A percentile compares a stretch with the other conserved stretches of the same genome.
Conservation (phyloP, 2,797 vertebrate species). For the Fistularia commersonii region DNA sequence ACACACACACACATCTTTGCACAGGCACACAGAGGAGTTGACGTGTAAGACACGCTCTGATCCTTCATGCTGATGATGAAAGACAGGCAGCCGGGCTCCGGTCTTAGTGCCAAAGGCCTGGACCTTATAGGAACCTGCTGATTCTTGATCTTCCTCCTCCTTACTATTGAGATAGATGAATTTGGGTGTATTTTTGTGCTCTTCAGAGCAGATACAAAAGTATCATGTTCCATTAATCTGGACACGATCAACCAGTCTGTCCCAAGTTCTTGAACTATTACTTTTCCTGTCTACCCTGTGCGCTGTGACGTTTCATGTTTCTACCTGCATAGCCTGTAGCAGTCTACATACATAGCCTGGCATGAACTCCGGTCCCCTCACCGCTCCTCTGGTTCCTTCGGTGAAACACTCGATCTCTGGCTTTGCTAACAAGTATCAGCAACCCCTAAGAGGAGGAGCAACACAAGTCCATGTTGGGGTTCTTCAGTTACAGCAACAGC, state of each 20-base stretch:
- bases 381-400: constrained; percentile 17
- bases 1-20: constrained; percentile 28
- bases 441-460: constrained; percentile 33
- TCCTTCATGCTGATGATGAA: constrained; percentile 70
- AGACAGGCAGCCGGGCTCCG: constrained; percentile 70
- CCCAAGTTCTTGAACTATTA: constrained; percentile 7
- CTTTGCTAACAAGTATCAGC: constrained; percentile 1
- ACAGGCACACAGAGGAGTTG: constrained; percentile 49
- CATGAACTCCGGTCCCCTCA: constrained; percentile 43
- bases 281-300: constrained; percentile 4
- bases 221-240: no score
- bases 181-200: constrained; percentile 22
- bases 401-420: not conserved
- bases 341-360: constrained; percentile 68
- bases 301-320: constrained; percentile 49
- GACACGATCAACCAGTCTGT: no score
- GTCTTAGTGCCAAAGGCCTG: constrained; percentile 66
- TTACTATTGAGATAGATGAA: constrained; percentile 51
- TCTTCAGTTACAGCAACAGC: constrained; percentile 31
- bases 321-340: constrained; percentile 68
- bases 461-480: constrained; percentile 23
- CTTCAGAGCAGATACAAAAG: not conserved
- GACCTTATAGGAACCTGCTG: constrained; percentile 59
- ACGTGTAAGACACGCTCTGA: constrained; percentile 71
- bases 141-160: constrained; percentile 59